Evolutionary conservation across 1,140 invertebrate species (phyloP).

Genomic region (Diorhabda sublineata): DNA sequence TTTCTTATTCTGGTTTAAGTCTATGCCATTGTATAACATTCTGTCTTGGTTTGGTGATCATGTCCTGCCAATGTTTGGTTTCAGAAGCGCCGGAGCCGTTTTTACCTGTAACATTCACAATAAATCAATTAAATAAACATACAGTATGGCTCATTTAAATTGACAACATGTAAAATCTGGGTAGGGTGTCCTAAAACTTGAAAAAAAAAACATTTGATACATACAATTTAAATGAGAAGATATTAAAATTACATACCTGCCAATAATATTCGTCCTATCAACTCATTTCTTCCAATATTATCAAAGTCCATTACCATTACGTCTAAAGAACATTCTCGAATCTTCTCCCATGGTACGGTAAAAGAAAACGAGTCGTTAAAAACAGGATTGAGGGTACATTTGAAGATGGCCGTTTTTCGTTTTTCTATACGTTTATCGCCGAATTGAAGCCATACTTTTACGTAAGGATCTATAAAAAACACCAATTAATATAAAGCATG

Average conservation of each 20-base stretch:
- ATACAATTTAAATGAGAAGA: no score
- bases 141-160: no score
- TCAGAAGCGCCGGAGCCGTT: constrained; percentile 87
- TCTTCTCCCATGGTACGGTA: constrained; percentile 92
- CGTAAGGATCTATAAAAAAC: constrained; percentile 80
- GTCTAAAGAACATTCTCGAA: constrained; percentile 84
- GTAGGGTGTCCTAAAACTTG: no score
- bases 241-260: constrained; percentile 59
- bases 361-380: constrained; percentile 93
- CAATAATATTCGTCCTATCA: constrained; percentile 83
- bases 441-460: constrained; percentile 94
- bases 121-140: neutral
- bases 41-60: constrained; percentile 92
- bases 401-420: constrained; percentile 92
- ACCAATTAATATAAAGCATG: no score
- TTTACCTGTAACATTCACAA: constrained; percentile 63
- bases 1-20: constrained; percentile 73
- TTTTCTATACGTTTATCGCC: constrained; percentile 92
- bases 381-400: constrained; percentile 85
- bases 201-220: no score
- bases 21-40: constrained; percentile 91
- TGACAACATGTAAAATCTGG: no score
- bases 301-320: constrained; percentile 95
- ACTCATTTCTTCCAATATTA: constrained; percentile 88
- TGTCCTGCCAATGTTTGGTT: constrained; percentile 93